Conservation (phyloP, 2,113 vertebrate species). For the Chroicocephalus ridibundus region DNA sequence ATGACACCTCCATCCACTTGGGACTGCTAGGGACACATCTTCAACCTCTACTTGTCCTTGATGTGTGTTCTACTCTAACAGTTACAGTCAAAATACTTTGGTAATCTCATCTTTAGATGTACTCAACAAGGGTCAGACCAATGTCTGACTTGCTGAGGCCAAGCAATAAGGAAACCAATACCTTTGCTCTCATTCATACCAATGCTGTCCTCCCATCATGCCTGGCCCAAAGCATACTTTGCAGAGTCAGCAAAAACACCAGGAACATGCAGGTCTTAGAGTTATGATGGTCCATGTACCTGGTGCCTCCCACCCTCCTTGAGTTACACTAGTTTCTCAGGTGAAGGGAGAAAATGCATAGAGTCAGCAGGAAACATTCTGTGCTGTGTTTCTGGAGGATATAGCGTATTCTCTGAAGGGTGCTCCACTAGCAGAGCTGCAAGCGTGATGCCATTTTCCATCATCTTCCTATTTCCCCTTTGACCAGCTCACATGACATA, state of each 20-base stretch:
- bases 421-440: background rate
- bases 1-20: background rate
- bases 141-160: background rate
- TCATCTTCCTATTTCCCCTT: background rate
- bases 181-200: background rate
- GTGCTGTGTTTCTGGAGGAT: background rate
- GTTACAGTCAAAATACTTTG: background rate
- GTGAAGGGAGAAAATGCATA: background rate
- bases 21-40: background rate
- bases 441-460: background rate
- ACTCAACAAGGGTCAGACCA: background rate
- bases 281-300: background rate
- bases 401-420: background rate
- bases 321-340: background rate
- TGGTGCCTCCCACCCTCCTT: background rate
- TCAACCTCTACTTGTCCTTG: background rate
- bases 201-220: accelerated
- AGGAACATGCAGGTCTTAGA: background rate
- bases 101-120: background rate
- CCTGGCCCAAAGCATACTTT: background rate
- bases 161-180: background rate
- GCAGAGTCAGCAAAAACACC: background rate
- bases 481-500: accelerated
- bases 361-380: background rate
- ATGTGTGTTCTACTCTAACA: background rate